Conservation (phyloP, 1,140 invertebrate genomes). For the Ctenoplectra terminalis region DNA sequence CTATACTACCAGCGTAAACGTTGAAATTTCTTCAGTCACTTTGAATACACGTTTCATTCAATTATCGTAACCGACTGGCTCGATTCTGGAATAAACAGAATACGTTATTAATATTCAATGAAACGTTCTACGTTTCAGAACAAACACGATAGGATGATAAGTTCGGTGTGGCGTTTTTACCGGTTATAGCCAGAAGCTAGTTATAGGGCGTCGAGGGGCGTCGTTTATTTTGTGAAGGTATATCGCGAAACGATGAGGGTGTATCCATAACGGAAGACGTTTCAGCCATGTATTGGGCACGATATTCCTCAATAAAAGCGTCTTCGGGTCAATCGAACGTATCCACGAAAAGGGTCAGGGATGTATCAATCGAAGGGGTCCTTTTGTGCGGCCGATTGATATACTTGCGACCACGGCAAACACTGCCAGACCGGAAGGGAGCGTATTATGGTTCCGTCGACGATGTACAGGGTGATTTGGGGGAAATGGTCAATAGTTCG, state of each 20-base stretch:
- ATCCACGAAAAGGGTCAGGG: slow-evolving; percentile 38
- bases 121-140: slow-evolving; percentile 50
- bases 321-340: slow-evolving; percentile 50
- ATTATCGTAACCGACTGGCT: too few species aligned
- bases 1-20: too few species aligned
- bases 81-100: neutral
- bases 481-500: neutral
- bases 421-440: neutral
- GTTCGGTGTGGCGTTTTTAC: slow-evolving; percentile 24
- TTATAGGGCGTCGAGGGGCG: neutral
- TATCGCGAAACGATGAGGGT: slow-evolving; percentile 7
- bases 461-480: neutral
- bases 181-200: neutral
- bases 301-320: slow-evolving; percentile 58
- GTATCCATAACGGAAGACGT: slow-evolving; percentile 35
- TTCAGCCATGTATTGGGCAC: neutral
- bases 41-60: too few species aligned
- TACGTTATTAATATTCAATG: slow-evolving; percentile 38
- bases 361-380: slow-evolving; percentile 23
- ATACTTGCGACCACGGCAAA: slow-evolving; percentile 28
- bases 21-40: too few species aligned
- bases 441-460: neutral
- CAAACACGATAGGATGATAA: slow-evolving; percentile 54
- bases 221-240: slow-evolving; percentile 26
- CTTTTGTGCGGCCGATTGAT: slow-evolving; percentile 60